Percentiles rank a stretch among this genome's conserved stretches.
phyloP scores from a whole-genome alignment of 2,113 vertebrate species.

The Dunckerocampus dactyliophorus region DNA sequence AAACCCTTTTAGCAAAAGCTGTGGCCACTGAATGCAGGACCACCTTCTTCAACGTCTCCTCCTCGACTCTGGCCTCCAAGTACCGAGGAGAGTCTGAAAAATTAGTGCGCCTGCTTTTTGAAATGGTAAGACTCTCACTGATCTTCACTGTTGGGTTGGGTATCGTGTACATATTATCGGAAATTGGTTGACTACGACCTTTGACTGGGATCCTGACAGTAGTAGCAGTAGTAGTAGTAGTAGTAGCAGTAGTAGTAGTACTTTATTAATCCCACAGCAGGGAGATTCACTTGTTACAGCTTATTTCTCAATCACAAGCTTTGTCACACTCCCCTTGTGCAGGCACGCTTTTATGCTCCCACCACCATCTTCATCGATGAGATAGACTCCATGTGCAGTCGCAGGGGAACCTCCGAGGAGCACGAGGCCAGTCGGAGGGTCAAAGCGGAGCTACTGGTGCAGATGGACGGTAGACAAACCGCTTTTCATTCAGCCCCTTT shows the following conservation, averaged over 20 bases:
- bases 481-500: not conserved
- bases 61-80: constrained; percentile 95
- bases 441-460: constrained; percentile 93
- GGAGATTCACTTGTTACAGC: not conserved
- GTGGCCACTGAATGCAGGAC: constrained; percentile 97
- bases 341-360: constrained; percentile 96
- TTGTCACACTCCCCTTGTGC: not conserved
- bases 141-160: not conserved
- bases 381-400: constrained; percentile 98
- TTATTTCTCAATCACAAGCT: not conserved
- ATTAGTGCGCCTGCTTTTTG: constrained; percentile 93
- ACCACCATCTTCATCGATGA: constrained; percentile 98
- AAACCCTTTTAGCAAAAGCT: constrained; percentile 94
- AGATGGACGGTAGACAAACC: constrained; percentile 88
- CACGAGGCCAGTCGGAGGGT: constrained; percentile 95
- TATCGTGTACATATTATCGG: too few relatives aligned
- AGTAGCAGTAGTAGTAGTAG: too few relatives aligned
- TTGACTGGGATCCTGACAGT: too few relatives aligned
- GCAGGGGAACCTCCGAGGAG: constrained; percentile 93
- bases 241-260: too few relatives aligned
- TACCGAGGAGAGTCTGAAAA: constrained; percentile 98
- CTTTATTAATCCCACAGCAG: too few relatives aligned
- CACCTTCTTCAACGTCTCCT: constrained; percentile 97
- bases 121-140: constrained; percentile 81
- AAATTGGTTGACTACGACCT: too few relatives aligned